A percentile compares a stretch with the other conserved stretches of the same genome.
Evolutionary conservation across 2,888 invertebrate species (phyloP).

Genomic region (Drosophila neutralis): DNA sequence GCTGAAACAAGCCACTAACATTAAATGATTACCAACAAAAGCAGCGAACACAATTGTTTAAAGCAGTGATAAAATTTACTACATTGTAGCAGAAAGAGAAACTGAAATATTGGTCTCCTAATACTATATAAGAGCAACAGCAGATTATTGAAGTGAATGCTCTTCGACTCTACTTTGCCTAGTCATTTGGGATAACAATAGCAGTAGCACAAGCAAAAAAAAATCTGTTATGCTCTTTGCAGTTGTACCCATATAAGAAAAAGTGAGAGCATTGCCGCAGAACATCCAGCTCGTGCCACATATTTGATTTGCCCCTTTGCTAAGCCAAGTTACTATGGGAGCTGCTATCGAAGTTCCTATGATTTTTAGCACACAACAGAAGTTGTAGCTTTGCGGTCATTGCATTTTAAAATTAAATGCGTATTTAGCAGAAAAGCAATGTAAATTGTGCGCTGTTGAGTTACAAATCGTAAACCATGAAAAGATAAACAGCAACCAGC

Average conservation of each 20-base stretch:
- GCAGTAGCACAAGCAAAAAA: not conserved
- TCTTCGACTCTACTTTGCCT: not conserved
- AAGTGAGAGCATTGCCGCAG: not conserved
- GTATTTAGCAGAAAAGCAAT: conserved; percentile 3
- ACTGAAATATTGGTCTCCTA: not conserved
- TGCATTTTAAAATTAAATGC: conserved; percentile 18
- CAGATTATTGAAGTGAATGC: not conserved
- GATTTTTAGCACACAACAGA: not conserved
- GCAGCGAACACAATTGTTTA: not conserved
- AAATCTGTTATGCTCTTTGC: not conserved
- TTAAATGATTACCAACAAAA: not conserved
- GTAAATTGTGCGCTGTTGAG: not conserved
- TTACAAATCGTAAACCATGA: conserved; percentile 35
- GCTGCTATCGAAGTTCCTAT: not conserved
- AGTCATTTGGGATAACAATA: not conserved
- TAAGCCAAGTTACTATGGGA: not conserved
- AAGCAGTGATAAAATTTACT: not conserved
- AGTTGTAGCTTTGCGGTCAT: not conserved
- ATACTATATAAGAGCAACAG: not conserved
- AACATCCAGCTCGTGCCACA: not conserved
- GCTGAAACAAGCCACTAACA: not conserved
- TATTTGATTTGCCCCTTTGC: not conserved
- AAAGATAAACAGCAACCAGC: conserved; percentile 38
- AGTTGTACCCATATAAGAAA: not conserved
- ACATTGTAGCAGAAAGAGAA: not conserved